Evolutionary conservation across 2,797 vertebrate species (phyloP).

Genomic region (Ataeniobius toweri): DNA sequence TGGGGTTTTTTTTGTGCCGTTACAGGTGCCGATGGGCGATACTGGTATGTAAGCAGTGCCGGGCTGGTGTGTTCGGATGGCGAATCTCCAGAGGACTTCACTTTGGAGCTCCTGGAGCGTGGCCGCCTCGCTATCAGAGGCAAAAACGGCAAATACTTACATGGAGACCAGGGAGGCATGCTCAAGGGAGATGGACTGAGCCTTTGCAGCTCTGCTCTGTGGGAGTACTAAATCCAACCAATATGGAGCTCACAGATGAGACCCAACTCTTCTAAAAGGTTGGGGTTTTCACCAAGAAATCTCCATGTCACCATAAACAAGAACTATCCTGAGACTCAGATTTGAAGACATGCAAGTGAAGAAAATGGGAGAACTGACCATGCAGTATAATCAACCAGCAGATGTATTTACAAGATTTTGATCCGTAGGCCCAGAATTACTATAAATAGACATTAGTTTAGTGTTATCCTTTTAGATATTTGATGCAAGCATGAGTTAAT

Average conservation of each 20-base stretch:
- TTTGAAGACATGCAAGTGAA: background rate
- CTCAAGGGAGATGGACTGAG: slow-evolving; percentile 88
- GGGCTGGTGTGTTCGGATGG: slow-evolving; percentile 91
- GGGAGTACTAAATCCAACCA: slow-evolving; percentile 89
- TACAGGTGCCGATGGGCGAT: slow-evolving; percentile 87
- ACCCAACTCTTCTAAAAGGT: background rate
- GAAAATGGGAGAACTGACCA: background rate
- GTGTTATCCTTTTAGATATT: slow-evolving; percentile 15
- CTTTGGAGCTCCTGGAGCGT: slow-evolving; percentile 89
- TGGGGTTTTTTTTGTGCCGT: background rate
- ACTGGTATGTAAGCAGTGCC: slow-evolving; percentile 90
- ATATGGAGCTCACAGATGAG: slow-evolving; percentile 4
- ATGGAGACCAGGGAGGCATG: slow-evolving; percentile 90
- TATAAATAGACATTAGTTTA: slow-evolving; percentile 27
- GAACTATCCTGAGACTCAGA: background rate
- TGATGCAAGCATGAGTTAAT: slow-evolving; percentile 6
- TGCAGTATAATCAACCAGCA: slow-evolving; percentile 29
- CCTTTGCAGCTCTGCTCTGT: slow-evolving; percentile 84
- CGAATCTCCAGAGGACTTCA: slow-evolving; percentile 90
- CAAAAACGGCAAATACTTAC: slow-evolving; percentile 89
- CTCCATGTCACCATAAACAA: slow-evolving; percentile 2
- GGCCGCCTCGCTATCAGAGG: slow-evolving; percentile 90
- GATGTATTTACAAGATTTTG: slow-evolving; percentile 23
- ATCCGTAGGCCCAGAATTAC: slow-evolving; percentile 14
- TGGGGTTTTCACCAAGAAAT: background rate